A percentile compares a stretch with the other conserved stretches of the same genome.
Evolutionary conservation across 1,140 invertebrate species (phyloP).

Genomic region (Amphibalanus amphitrite): DNA sequence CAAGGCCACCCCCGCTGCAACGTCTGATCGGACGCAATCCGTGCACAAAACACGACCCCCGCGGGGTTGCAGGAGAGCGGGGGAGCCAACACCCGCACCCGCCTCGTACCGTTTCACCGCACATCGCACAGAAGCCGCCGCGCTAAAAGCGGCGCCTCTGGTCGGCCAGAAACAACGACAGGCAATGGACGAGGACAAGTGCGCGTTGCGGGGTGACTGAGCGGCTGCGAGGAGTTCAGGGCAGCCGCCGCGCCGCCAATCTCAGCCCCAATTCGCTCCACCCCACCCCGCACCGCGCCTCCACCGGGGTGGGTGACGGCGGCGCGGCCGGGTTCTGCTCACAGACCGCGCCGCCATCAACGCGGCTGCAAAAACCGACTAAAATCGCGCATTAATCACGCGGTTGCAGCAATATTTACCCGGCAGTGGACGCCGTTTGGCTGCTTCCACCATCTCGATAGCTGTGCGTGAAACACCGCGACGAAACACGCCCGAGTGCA

Average conservation of each 20-base stretch:
- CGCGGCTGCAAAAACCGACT: neutral
- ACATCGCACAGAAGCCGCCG: neutral
- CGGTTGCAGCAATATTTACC: neutral
- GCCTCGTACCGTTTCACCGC: neutral
- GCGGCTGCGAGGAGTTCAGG: no score
- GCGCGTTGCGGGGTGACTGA: neutral
- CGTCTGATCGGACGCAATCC: neutral
- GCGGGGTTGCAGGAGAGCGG: no score
- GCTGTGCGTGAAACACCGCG: neutral
- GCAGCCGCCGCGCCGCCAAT: no score
- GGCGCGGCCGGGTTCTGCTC: no score
- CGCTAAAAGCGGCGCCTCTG: neutral
- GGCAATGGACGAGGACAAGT: neutral
- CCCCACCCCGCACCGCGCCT: no score
- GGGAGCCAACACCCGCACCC: neutral
- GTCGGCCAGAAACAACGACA: neutral
- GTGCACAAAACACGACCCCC: neutral
- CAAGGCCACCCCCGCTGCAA: neutral
- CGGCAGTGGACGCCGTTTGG: neutral
- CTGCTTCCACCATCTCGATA: neutral
- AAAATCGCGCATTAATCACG: neutral
- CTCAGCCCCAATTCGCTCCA: no score
- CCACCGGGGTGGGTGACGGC: neutral
- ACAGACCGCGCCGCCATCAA: neutral
- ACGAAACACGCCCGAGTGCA: neutral